Evolutionary conservation across 2,888 invertebrate genomes (phyloP).

Genomic region (Netelia virgata): DNA sequence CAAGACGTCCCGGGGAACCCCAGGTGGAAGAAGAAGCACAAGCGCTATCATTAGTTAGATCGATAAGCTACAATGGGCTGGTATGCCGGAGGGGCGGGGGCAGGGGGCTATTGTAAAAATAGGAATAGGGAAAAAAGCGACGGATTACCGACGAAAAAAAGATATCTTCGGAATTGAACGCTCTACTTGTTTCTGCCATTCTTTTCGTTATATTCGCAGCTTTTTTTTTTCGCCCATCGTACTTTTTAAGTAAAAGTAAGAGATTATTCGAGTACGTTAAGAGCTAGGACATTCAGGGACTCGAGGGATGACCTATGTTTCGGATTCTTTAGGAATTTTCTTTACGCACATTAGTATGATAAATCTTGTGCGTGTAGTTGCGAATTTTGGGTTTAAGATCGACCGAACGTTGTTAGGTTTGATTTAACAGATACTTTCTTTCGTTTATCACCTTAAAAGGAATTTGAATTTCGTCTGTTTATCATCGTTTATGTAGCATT

Average conservation of each 20-base stretch:
- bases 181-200: no score
- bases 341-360: no score
- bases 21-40: slow-evolving; percentile 59
- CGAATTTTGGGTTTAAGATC: no score
- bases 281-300: no score
- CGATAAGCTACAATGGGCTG: slow-evolving; percentile 6
- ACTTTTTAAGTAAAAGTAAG: no score
- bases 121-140: neutral
- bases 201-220: no score
- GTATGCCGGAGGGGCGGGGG: neutral
- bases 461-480: slow-evolving; percentile 7
- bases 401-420: neutral
- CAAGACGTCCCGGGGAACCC: slow-evolving; percentile 85
- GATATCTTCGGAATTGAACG: no score
- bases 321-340: no score
- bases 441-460: neutral
- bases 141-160: neutral
- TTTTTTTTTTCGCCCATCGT: no score
- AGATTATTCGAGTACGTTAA: no score
- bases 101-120: slow-evolving; percentile 10
- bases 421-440: neutral
- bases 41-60: slow-evolving; percentile 4
- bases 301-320: no score
- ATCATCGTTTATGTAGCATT: slow-evolving; percentile 1
- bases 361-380: no score